A percentile compares a stretch with the other conserved stretches of the same genome.
phyloP scores from a whole-genome alignment of 2,888 invertebrate species.

The Scaptomyza flava region DNA sequence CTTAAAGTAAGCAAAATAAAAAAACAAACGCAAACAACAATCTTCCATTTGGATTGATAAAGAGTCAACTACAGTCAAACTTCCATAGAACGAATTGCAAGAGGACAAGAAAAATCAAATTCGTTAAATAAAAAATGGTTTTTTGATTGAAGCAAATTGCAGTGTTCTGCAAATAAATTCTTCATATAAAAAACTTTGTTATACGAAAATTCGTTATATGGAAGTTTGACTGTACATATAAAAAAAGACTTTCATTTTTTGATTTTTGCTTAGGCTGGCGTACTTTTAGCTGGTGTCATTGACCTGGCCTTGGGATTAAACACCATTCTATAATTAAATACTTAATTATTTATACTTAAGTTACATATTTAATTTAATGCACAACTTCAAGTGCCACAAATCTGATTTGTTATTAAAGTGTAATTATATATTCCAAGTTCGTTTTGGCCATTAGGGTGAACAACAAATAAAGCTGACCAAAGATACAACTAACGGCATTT shows the following conservation, averaged over 20 bases:
- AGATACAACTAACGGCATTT: too few species aligned
- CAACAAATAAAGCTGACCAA: slow-evolving; percentile 1
- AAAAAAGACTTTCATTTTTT: slow-evolving; percentile 18
- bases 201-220: too few species aligned
- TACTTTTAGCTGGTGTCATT: slow-evolving; percentile 11
- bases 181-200: too few species aligned
- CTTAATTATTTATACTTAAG: slow-evolving; percentile 29
- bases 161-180: too few species aligned
- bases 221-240: too few species aligned
- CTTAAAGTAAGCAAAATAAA: background rate
- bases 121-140: too few species aligned
- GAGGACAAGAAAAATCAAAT: background rate
- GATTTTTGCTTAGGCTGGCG: background rate
- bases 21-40: background rate
- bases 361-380: slow-evolving; percentile 18
- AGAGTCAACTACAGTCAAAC: slow-evolving; percentile 1
- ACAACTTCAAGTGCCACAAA: slow-evolving; percentile 27
- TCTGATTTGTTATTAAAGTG: slow-evolving; percentile 49
- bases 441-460: slow-evolving; percentile 25
- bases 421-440: slow-evolving; percentile 58
- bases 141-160: too few species aligned
- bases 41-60: slow-evolving; percentile 13
- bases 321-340: slow-evolving; percentile 13
- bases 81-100: too few species aligned
- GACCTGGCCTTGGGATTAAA: slow-evolving; percentile 28